phyloP scores from a whole-genome alignment of 2,113 vertebrate genomes.

The Pelodiscus sinensis region DNA sequence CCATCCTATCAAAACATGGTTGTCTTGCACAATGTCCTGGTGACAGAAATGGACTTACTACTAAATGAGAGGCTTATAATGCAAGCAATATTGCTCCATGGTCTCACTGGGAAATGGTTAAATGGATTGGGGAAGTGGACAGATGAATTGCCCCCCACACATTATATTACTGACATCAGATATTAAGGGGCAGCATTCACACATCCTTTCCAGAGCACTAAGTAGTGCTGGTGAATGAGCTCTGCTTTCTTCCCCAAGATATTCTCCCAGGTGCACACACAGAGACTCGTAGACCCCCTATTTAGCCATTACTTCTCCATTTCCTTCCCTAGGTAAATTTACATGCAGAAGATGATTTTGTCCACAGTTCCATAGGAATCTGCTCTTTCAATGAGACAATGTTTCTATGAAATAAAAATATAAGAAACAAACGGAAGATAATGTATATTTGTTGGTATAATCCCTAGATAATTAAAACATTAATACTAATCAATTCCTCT shows the following conservation, averaged over 20 bases:
- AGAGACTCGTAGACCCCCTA: background rate
- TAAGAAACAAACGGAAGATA: background rate
- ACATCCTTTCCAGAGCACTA: background rate
- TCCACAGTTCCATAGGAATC: background rate
- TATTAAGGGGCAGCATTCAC: background rate
- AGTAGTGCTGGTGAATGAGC: background rate
- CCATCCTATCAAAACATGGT: background rate
- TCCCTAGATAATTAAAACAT: background rate
- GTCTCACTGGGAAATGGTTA: background rate
- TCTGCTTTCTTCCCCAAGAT: background rate
- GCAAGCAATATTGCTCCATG: background rate
- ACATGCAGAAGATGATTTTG: background rate
- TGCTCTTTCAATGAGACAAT: background rate
- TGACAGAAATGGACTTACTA: accelerated
- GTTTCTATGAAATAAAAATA: background rate
- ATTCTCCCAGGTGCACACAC: background rate
- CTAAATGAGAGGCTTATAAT: background rate
- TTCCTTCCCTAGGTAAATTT: background rate
- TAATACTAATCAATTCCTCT: background rate
- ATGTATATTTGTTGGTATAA: background rate
- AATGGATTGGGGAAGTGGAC: background rate
- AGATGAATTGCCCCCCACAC: background rate
- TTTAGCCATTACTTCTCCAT: background rate
- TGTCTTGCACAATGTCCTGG: background rate
- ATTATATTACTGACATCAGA: background rate